These are phyloP conservation scores for Nothoprocta pentlandii DNA, from an alignment of 2,113 vertebrate species.

Conservation along the genomic window DNA sequence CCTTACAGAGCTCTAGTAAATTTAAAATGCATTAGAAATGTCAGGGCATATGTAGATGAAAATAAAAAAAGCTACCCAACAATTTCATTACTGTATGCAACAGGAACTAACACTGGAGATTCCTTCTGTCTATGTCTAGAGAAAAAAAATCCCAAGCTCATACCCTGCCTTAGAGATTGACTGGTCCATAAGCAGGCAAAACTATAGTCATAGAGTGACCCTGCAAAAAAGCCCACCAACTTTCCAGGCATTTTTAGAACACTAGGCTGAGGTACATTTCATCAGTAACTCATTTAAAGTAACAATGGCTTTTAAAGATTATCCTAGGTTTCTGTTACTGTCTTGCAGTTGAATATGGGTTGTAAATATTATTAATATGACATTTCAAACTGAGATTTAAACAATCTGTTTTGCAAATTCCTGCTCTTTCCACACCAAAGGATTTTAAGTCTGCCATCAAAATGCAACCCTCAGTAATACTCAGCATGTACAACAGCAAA, in stretches of 20 bases:
- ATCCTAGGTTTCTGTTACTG: neutral
- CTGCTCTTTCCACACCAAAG: neutral
- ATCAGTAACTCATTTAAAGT: constrained; percentile 1
- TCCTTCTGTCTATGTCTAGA: neutral
- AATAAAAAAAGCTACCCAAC: neutral
- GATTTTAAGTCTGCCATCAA: neutral
- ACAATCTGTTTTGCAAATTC: neutral
- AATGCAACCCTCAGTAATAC: neutral
- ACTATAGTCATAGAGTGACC: neutral
- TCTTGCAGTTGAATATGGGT: neutral
- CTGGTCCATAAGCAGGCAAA: neutral
- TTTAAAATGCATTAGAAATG: neutral
- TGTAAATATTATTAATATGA: neutral
- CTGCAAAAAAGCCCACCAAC: neutral
- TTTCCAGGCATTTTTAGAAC: constrained; percentile 18
- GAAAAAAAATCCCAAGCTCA: neutral
- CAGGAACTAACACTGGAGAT: neutral
- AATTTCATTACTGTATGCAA: neutral
- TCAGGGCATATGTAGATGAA: neutral
- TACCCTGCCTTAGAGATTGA: neutral
- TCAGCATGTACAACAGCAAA: neutral
- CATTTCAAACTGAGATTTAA: neutral
- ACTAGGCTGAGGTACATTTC: neutral
- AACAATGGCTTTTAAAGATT: neutral
- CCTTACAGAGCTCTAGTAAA: neutral